Evolutionary conservation across 1,140 invertebrate species (phyloP), one percentile per base, ranked within the genome.

Genomic region (Charaxes varanes): DNA sequence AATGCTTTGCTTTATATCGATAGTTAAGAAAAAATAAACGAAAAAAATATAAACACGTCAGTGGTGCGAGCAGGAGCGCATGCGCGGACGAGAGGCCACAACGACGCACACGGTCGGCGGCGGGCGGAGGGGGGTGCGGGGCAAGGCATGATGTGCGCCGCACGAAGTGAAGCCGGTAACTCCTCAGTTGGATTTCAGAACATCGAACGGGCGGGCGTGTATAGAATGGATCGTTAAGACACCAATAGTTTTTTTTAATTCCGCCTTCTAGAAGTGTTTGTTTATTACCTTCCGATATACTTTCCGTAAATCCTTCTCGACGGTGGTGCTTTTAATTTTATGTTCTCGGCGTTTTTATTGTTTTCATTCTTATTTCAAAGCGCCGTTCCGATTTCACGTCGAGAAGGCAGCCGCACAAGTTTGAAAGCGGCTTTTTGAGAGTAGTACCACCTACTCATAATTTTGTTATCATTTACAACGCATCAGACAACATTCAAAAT

Each of bases 31-130:
- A 70, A 67, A 66, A 65, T 61, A 60, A 65, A 66, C 50, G 48
- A 69, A 60, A 76, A 78, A 80, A 78, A 77, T 71, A 71, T 80
- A 82, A 82, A 78, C 78, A 82, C 78, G 78, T 80, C 76, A 82
- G 61, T 66, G 30, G 64, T 62, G 56, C 41, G 68, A 78, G 63
- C 31, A 69, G 78, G 58, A 62, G 63, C 68, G 73, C 73, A 72
- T 76, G 71, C 74, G 73, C 62, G 37, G 49, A 49, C 51, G 56
- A 59, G 60, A 70, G 66, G 67, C 57, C 54, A 61, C 59, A 67
- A 77, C 67, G 66, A 65, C 65, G 67, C 60, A 71, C 52, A 34
- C 28, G 28, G 18, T 17, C 19, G 26, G 19, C 52, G 49, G n/a
- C n/a, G 50, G 50, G 48, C 31, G 55, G 27, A 57, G 57, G 26